Conservation (phyloP, 2,888 invertebrate genomes). For the Megamerina dolium region DNA sequence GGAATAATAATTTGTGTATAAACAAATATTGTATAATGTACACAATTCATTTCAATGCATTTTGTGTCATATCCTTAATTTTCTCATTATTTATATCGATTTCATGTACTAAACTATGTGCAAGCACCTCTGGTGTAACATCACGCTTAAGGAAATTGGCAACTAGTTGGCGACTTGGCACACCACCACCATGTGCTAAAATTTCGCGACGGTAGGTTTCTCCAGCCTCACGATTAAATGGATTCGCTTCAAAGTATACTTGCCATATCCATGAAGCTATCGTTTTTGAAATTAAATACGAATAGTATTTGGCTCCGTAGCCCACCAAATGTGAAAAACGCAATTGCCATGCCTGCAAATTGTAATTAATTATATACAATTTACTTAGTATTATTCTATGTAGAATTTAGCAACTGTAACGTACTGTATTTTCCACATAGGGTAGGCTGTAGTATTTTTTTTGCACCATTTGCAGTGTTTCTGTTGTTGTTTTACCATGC, state of each 20-base stretch:
- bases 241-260: conserved; percentile 71
- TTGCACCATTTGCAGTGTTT: conserved; percentile 71
- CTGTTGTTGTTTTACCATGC: conserved; percentile 55
- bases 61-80: conserved; percentile 38
- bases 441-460: conserved; percentile 78
- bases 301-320: conserved; percentile 98
- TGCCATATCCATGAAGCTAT: conserved; percentile 93
- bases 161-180: conserved; percentile 71
- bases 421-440: conserved; percentile 78
- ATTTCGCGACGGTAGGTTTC: conserved; percentile 71
- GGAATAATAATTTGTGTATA: too few species aligned
- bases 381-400: neutral
- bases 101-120: conserved; percentile 71
- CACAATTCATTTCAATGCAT: neutral
- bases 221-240: conserved; percentile 71
- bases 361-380: conserved; percentile 20
- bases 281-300: conserved; percentile 91
- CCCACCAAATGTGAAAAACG: conserved; percentile 95
- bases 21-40: too few species aligned
- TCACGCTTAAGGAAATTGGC: conserved; percentile 71
- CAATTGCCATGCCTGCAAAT: conserved; percentile 95
- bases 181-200: conserved; percentile 81
- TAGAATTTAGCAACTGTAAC: conserved; percentile 22
- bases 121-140: conserved; percentile 70
- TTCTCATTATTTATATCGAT: conserved; percentile 59